Base-by-base conservation (phyloP, 2,797 vertebrate genomes). In the Chrosomus eos region DNA sequence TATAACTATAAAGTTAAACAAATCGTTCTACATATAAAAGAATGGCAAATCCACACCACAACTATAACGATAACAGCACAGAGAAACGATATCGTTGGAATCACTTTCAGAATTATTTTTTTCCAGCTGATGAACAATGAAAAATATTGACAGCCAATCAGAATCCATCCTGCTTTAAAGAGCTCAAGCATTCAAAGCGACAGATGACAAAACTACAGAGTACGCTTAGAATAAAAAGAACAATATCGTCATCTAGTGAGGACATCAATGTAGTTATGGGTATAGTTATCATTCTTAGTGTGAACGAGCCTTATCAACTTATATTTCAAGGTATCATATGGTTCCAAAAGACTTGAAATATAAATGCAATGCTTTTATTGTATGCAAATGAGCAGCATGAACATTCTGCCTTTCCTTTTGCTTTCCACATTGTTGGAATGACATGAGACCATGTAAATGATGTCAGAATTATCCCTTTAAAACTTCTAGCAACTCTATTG, bases 401-500 rank as follows among this genome's bases (percentile, higher is more conserved):
- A 45, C 40, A 21, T 36, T 67, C 18, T 36, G 66, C 19, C 66
- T 38, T 36, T 81, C 53, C 73, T 85, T 71, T 83, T 40, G 70
- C 85, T 75, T 80, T 72, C 3, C 38, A 26, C 13, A 26, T n/a
- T n/a, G n/a, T n/a, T 43, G 23, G 3, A 43, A 19, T 3, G 3
- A 19, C 3, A 66, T 18, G 28, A 66, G 6, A 64, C 62, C 26
- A 14, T 26, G 58, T 13, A 28, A 6, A 60, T 60, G 10, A 38
- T 68, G 33, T 5, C 7, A 36, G 48, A 21, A 11, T 6, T 18
- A 43, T 45, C 26, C 7, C 3, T 72, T 70, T 38, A 55, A 81
- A n/a, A 55, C 74, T 33, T 83, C 76, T 10, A 83, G 82, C 62
- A 76, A 78, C 58, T 81, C 74, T 80, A 87, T 53, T 85, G 31